Conservation (phyloP, 2,797 vertebrate genomes). For the Salarias fasciatus region DNA sequence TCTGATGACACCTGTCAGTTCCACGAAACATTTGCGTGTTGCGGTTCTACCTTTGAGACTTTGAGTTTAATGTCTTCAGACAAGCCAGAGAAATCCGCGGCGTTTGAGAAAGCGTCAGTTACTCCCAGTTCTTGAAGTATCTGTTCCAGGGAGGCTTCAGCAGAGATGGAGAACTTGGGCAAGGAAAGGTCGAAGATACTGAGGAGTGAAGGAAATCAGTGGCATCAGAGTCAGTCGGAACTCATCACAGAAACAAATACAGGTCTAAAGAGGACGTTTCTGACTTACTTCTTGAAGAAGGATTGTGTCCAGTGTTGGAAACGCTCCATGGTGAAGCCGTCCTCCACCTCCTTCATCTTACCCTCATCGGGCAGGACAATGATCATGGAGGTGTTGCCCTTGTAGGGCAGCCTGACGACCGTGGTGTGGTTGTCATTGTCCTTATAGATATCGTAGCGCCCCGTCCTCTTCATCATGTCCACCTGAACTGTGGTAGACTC, state of each 20-base stretch:
- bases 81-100: constrained; percentile 80
- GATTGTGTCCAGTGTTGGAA: constrained; percentile 80
- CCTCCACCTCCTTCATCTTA: constrained; percentile 85
- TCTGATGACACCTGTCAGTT: too few species aligned
- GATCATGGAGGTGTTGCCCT: constrained; percentile 86
- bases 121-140: constrained; percentile 77
- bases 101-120: constrained; percentile 59
- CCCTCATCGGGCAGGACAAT: constrained; percentile 88
- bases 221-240: neutral
- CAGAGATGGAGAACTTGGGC: constrained; percentile 83
- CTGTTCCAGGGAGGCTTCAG: constrained; percentile 52
- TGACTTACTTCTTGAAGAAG: constrained; percentile 75
- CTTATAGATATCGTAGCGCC: constrained; percentile 81
- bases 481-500: constrained; percentile 81
- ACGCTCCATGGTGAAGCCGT: constrained; percentile 71
- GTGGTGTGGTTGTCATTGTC: constrained; percentile 82
- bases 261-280: neutral
- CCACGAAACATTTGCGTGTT: neutral
- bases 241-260: too few species aligned
- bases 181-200: constrained; percentile 77
- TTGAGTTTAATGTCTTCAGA: constrained; percentile 69
- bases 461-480: constrained; percentile 90
- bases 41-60: constrained; percentile 77
- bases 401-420: constrained; percentile 88
- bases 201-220: constrained; percentile 25